Percentiles rank a stretch among this genome's conserved stretches.
These are phyloP conservation scores for Ectemnius lituratus DNA, from an alignment of 2,888 invertebrate species.

Conservation along the genomic window DNA sequence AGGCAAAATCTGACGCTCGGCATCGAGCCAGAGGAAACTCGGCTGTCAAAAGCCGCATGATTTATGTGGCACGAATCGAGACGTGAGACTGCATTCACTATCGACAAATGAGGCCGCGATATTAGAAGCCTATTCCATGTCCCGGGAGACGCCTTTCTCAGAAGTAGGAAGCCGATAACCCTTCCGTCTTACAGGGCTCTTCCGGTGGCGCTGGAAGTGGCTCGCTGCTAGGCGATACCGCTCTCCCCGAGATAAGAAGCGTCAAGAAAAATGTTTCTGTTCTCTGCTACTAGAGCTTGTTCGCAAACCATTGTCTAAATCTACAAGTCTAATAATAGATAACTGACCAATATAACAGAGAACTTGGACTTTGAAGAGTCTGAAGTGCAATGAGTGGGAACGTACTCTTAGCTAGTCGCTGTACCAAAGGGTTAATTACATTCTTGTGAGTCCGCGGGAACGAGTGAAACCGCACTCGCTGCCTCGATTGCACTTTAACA, in stretches of 20 bases:
- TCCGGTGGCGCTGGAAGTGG: constrained; percentile 61
- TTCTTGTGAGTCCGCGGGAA: constrained; percentile 67
- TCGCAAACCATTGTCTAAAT: constrained; percentile 2
- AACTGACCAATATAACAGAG: too few species aligned
- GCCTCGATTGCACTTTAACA: constrained; percentile 70
- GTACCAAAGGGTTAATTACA: constrained; percentile 68
- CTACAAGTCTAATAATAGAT: too few species aligned
- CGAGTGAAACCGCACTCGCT: constrained; percentile 69
- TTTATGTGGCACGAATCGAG: constrained; percentile 21
- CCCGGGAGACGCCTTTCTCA: constrained; percentile 32
- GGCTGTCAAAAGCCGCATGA: constrained; percentile 24
- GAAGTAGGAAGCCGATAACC: constrained; percentile 52
- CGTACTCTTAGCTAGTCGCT: constrained; percentile 24
- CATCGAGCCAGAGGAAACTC: background rate
- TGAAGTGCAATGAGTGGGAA: too few species aligned
- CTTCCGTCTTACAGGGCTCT: constrained; percentile 53
- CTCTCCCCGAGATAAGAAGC: constrained; percentile 49
- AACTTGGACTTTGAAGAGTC: too few species aligned
- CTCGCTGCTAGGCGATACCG: constrained; percentile 53
- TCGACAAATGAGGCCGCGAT: constrained; percentile 1
- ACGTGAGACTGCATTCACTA: constrained; percentile 21
- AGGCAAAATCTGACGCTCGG: background rate
- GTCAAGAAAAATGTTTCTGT: constrained; percentile 50
- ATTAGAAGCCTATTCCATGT: constrained; percentile 15
- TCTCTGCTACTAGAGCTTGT: constrained; percentile 14